A percentile compares a stretch with the other conserved stretches of the same genome.
phyloP scores from a whole-genome alignment of 2,888 invertebrate genomes.

The Carterocephalus palaemon region DNA sequence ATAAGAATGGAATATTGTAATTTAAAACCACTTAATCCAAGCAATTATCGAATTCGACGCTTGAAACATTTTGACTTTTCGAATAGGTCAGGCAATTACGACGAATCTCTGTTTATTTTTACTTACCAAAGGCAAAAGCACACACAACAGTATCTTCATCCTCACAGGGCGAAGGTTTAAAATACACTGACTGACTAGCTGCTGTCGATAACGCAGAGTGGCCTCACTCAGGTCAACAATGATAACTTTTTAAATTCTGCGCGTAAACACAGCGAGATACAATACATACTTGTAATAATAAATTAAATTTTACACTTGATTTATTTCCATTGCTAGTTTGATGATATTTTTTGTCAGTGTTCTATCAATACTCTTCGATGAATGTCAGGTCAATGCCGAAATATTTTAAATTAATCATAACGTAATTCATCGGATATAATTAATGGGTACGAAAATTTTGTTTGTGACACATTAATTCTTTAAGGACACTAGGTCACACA shows the following conservation, averaged over 20 bases:
- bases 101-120: slow-evolving; percentile 1
- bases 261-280: slow-evolving; percentile 19
- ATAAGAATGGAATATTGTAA: too few relatives aligned
- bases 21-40: too few relatives aligned
- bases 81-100: too few relatives aligned
- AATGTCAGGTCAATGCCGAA: slow-evolving; percentile 6
- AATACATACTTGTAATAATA: background rate
- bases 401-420: too few relatives aligned
- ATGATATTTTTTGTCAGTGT: background rate
- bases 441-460: too few relatives aligned
- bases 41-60: too few relatives aligned
- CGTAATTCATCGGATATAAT: too few relatives aligned
- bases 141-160: slow-evolving; percentile 51
- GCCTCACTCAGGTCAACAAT: slow-evolving; percentile 29
- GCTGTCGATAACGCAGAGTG: slow-evolving; percentile 27
- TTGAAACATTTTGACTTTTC: too few relatives aligned
- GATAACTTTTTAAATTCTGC: slow-evolving; percentile 40
- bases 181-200: slow-evolving; percentile 51
- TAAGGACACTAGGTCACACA: too few relatives aligned
- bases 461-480: slow-evolving; percentile 1
- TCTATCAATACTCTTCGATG: background rate
- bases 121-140: slow-evolving; percentile 49
- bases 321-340: slow-evolving; percentile 6
- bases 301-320: slow-evolving; percentile 4
- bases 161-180: slow-evolving; percentile 41